A percentile compares a stretch with the other conserved stretches of the same genome.
Evolutionary conservation across 1,140 invertebrate genomes (phyloP).

Genomic region (Drosophila pachea): DNA sequence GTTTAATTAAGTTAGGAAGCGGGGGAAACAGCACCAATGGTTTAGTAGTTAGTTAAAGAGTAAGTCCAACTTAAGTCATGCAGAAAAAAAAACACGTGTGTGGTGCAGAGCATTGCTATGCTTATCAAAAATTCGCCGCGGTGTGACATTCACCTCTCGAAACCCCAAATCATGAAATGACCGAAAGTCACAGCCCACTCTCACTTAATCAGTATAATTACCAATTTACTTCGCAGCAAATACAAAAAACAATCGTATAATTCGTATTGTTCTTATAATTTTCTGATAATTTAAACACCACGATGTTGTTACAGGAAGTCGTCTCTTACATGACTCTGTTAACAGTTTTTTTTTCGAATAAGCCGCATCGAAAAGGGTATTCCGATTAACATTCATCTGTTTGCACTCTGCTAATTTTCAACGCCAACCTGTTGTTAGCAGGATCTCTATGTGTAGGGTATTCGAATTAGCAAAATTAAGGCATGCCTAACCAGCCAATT

Average conservation of each 20-base stretch:
- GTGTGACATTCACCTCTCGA: conserved; percentile 51
- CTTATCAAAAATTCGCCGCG: conserved; percentile 43
- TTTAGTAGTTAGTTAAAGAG: conserved; percentile 28
- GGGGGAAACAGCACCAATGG: conserved; percentile 41
- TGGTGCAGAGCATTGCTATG: conserved; percentile 23
- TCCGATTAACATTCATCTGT: too few species aligned
- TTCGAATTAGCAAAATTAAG: conserved; percentile 1
- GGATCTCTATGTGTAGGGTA: too few species aligned
- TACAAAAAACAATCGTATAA: too few species aligned
- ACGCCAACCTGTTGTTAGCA: not conserved
- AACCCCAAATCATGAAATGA: conserved; percentile 46
- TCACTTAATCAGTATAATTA: too few species aligned
- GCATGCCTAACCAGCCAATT: conserved; percentile 3
- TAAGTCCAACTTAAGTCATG: not conserved
- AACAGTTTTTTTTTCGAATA: too few species aligned
- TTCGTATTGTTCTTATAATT: too few species aligned
- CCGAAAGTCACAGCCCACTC: not conserved
- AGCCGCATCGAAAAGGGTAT: too few species aligned
- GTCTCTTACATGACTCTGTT: too few species aligned
- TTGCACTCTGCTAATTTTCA: too few species aligned
- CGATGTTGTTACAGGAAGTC: too few species aligned
- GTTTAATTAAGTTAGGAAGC: conserved; percentile 68
- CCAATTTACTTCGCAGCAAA: not conserved
- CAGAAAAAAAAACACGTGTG: conserved; percentile 39
- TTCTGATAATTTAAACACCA: too few species aligned